Evolutionary conservation across 2,888 invertebrate species (phyloP).

Genomic region (Anthophora plumipes): DNA sequence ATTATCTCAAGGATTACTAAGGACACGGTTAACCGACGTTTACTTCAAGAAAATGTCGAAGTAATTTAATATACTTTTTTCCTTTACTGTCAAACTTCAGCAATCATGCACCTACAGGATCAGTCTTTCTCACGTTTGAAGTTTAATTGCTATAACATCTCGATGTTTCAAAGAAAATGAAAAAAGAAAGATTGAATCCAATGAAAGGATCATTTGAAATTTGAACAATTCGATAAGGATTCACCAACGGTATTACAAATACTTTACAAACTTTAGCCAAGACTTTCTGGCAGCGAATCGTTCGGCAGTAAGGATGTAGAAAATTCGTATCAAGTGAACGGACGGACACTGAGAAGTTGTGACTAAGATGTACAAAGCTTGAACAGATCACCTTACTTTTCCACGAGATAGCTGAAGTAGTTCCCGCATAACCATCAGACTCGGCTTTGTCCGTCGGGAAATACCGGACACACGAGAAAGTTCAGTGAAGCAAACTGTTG

Average conservation of each 20-base stretch:
- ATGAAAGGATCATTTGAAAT: too few species aligned
- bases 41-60: slow-evolving; percentile 49
- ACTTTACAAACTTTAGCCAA: neutral
- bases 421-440: slow-evolving; percentile 43
- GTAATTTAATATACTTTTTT: slow-evolving; percentile 15
- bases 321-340: neutral
- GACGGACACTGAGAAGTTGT: slow-evolving; percentile 13
- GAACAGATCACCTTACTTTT: slow-evolving; percentile 39
- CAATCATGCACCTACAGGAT: neutral
- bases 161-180: too few species aligned
- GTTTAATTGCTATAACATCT: too few species aligned
- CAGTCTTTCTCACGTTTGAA: neutral
- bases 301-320: slow-evolving; percentile 30
- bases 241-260: too few species aligned
- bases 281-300: slow-evolving; percentile 19
- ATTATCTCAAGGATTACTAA: slow-evolving; percentile 61
- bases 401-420: slow-evolving; percentile 32
- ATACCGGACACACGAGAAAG: slow-evolving; percentile 36
- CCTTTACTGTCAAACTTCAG: neutral
- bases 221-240: too few species aligned
- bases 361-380: slow-evolving; percentile 52
- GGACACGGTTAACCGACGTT: slow-evolving; percentile 41
- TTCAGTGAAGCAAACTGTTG: slow-evolving; percentile 36
- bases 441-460: slow-evolving; percentile 53
- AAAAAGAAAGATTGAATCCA: too few species aligned